Conservation (phyloP, 2,113 vertebrate genomes). For the Elgaria multicarinata region DNA sequence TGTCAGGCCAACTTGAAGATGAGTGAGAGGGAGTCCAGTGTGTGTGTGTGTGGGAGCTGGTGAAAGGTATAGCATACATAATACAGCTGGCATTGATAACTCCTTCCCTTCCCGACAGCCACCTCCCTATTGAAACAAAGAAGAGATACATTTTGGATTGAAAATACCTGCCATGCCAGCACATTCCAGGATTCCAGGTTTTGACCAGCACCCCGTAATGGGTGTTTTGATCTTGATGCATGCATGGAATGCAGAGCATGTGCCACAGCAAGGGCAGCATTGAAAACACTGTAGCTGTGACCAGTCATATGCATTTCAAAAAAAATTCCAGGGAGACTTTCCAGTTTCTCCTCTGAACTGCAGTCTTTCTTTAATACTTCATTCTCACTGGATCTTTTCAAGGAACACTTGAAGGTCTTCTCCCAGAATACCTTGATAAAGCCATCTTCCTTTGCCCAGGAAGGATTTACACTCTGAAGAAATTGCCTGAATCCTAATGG, state of each 20-base stretch:
- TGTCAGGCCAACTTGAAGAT: no score
- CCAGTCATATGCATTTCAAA: conserved; percentile 20
- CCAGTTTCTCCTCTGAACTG: neutral
- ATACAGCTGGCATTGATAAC: no score
- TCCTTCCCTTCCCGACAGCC: no score
- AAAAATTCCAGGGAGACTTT: neutral
- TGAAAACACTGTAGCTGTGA: conserved; percentile 12
- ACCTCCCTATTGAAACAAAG: no score
- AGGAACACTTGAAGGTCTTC: no score
- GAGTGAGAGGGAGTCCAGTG: no score
- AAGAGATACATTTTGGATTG: no score
- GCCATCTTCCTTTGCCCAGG: neutral
- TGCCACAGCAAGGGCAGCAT: neutral
- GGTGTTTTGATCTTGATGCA: neutral
- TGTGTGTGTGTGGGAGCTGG: no score
- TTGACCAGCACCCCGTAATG: neutral
- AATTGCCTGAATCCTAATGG: neutral
- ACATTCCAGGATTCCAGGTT: neutral
- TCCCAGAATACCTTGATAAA: neutral
- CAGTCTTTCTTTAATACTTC: no score
- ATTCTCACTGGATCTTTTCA: no score
- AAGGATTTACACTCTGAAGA: neutral
- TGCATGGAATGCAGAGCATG: neutral
- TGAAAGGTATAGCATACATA: no score
- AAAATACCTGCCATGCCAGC: conserved; percentile 1